Conservation (phyloP, 2,797 vertebrate genomes). For the Pangasius krempfi region DNA sequence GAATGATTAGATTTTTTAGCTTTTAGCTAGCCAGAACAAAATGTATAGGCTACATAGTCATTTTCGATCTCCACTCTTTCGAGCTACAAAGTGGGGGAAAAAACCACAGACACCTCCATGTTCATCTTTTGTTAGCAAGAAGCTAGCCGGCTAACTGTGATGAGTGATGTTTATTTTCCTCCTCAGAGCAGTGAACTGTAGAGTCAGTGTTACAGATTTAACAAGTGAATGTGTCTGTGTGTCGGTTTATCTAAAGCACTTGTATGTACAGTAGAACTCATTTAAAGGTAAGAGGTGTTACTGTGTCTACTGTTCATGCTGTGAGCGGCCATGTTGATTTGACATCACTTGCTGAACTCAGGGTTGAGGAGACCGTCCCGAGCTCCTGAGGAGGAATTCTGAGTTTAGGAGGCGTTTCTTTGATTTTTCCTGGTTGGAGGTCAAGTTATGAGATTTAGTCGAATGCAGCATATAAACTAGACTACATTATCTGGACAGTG, state of each 20-base stretch:
- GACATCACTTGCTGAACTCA: not conserved
- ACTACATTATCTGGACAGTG: not conserved
- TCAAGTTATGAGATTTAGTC: not conserved
- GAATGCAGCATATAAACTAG: not conserved
- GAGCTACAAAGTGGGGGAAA: not conserved
- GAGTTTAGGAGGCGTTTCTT: too few relatives aligned
- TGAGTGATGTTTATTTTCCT: not conserved
- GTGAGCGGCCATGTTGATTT: not conserved
- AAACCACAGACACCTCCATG: not conserved
- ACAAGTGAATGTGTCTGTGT: not conserved
- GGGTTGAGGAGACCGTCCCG: not conserved
- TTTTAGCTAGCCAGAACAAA: not conserved
- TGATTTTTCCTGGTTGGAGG: not conserved
- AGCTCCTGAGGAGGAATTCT: not conserved
- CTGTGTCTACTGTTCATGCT: not conserved
- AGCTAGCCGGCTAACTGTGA: not conserved
- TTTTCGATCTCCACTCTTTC: not conserved
- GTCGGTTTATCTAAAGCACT: not conserved
- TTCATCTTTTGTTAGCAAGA: not conserved
- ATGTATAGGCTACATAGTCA: not conserved
- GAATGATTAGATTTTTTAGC: not conserved
- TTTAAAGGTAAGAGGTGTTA: not conserved
- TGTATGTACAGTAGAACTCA: not conserved
- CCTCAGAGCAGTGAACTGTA: not conserved
- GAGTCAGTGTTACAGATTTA: not conserved